Percentiles rank a stretch among this genome's conserved stretches.
phyloP scores from a whole-genome alignment of 2,888 invertebrate genomes.

The Thereva nobilitata region DNA sequence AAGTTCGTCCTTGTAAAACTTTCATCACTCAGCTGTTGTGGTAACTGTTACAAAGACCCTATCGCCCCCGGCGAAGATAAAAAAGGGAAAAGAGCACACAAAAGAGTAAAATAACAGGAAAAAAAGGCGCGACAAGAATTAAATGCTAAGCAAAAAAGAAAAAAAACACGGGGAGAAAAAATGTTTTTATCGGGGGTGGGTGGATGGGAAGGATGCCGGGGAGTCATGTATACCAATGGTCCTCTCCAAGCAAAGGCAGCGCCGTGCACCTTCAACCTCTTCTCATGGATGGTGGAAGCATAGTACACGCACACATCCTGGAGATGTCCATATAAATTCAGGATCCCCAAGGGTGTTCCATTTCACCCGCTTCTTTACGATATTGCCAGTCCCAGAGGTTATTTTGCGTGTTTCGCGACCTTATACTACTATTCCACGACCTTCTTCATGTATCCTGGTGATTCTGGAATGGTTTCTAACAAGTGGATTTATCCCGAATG shows the following conservation, averaged over 20 bases:
- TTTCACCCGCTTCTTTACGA: conserved; percentile 43
- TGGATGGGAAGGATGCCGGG: conserved; percentile 6
- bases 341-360: conserved; percentile 43
- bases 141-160: conserved; percentile 23
- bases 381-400: conserved; percentile 42
- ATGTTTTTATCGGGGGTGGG: conserved; percentile 13
- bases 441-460: conserved; percentile 33
- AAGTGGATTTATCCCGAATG: conserved; percentile 29
- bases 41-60: conserved; percentile 24
- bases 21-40: conserved; percentile 38
- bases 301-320: conserved; percentile 36
- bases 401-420: conserved; percentile 44
- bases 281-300: not conserved
- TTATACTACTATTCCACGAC: conserved; percentile 39
- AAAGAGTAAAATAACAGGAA: conserved; percentile 13
- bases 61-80: not conserved
- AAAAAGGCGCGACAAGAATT: conserved; percentile 35
- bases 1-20: conserved; percentile 40
- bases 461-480: conserved; percentile 27
- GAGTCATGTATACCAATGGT: too few species aligned
- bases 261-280: conserved; percentile 36
- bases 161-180: conserved; percentile 15
- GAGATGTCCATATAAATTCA: conserved; percentile 42
- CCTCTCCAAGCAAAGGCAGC: not conserved
- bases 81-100: not conserved